Evolutionary conservation across 2,888 invertebrate species (phyloP).

Genomic region (Drosophila affinis): DNA sequence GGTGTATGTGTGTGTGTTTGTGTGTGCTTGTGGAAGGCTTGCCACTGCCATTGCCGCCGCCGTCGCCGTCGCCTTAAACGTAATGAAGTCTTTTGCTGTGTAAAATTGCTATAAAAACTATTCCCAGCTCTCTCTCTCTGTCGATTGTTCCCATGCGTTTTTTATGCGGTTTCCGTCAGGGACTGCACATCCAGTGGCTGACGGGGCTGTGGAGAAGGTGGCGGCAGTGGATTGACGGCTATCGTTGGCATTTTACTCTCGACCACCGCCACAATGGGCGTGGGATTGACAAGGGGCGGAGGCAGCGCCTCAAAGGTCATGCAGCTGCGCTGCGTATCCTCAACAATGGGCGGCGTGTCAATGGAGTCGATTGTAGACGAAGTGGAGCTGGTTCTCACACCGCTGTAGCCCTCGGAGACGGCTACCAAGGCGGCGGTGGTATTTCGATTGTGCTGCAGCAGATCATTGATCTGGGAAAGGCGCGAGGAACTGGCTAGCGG

Average conservation of each 20-base stretch:
- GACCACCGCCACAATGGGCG: slow-evolving; percentile 61
- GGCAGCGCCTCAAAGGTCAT: slow-evolving; percentile 65
- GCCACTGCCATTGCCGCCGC: slow-evolving; percentile 37
- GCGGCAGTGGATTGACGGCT: slow-evolving; percentile 11
- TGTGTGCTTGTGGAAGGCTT: slow-evolving; percentile 16
- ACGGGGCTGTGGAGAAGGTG: slow-evolving; percentile 56
- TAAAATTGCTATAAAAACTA: slow-evolving; percentile 75
- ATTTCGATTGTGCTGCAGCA: slow-evolving; percentile 82
- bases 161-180: slow-evolving; percentile 27
- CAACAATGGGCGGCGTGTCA: slow-evolving; percentile 72
- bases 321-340: slow-evolving; percentile 65
- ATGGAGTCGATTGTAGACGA: slow-evolving; percentile 59
- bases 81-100: slow-evolving; percentile 78
- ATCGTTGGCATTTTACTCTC: slow-evolving; percentile 35
- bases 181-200: slow-evolving; percentile 58
- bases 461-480: slow-evolving; percentile 82
- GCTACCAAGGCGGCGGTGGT: slow-evolving; percentile 80
- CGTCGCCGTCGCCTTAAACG: slow-evolving; percentile 62
- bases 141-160: slow-evolving; percentile 7
- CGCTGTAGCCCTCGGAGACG: slow-evolving; percentile 65
- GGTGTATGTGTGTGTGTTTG: slow-evolving; percentile 15
- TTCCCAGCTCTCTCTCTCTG: slow-evolving; percentile 37
- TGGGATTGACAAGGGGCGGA: slow-evolving; percentile 65
- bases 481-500: slow-evolving; percentile 81
- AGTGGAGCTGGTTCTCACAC: slow-evolving; percentile 22